phyloP scores from a whole-genome alignment of 2,888 invertebrate species.

The Yponomeuta malinellus region DNA sequence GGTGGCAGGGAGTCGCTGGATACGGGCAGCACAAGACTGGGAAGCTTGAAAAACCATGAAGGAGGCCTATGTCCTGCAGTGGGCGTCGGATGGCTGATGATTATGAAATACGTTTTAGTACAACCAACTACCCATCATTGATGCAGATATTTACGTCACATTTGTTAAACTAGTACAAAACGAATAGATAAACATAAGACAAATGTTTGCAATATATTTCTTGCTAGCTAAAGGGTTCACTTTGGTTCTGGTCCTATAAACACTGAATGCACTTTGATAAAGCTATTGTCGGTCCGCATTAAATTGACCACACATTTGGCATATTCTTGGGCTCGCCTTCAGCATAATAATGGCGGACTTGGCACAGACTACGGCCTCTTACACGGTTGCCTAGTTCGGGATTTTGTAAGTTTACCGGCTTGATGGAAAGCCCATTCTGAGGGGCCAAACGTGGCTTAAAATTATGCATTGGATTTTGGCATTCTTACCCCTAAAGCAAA shows the following conservation, averaged over 20 bases:
- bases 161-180: no score
- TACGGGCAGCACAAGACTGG: no score
- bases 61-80: no score
- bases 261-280: neutral
- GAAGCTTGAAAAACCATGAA: no score
- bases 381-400: neutral
- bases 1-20: no score
- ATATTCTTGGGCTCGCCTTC: neutral
- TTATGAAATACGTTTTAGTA: no score
- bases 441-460: neutral
- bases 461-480: neutral
- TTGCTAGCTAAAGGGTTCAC: neutral
- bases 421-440: neutral
- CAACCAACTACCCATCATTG: no score
- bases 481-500: no score
- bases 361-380: conserved; percentile 1
- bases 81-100: no score
- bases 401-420: neutral
- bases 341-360: conserved; percentile 1
- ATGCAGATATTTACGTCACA: no score
- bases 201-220: no score
- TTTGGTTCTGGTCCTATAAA: neutral
- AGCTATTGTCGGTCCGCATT: neutral
- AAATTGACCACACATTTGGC: conserved; percentile 1
- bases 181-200: no score